Evolutionary conservation across 1,140 invertebrate species (phyloP).

Genomic region (Neodiprion virginianus): DNA sequence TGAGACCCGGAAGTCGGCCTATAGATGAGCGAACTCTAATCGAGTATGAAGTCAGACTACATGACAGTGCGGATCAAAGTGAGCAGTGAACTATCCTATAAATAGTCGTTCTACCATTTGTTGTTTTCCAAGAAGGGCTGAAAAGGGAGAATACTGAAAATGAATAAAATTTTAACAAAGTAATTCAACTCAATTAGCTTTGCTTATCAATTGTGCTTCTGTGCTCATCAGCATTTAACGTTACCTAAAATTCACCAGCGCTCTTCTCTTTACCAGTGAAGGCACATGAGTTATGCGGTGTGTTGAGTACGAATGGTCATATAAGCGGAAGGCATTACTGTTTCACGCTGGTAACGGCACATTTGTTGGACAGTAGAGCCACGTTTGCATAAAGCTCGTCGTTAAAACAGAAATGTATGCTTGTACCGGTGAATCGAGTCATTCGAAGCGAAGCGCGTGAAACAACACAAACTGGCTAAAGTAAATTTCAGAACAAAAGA

Average conservation of each 20-base stretch:
- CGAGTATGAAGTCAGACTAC: background rate
- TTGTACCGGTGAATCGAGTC: conserved; percentile 13
- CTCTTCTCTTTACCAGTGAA: conserved; percentile 2
- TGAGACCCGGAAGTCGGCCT: background rate
- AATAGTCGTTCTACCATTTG: background rate
- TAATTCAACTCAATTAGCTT: too few species aligned
- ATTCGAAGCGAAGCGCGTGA: background rate
- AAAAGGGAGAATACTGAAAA: background rate
- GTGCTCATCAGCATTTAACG: background rate
- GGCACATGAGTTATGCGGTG: conserved; percentile 42
- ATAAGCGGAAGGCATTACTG: conserved; percentile 50
- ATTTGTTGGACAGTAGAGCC: conserved; percentile 51
- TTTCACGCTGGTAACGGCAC: conserved; percentile 45
- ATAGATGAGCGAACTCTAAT: background rate
- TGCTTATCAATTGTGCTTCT: background rate
- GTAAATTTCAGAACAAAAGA: too few species aligned
- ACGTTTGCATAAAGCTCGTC: conserved; percentile 43
- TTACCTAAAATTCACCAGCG: background rate
- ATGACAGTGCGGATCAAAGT: background rate
- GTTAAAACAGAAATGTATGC: conserved; percentile 28
- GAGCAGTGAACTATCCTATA: background rate
- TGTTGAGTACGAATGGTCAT: conserved; percentile 43
- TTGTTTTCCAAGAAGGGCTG: background rate
- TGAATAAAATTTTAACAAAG: background rate
- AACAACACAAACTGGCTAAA: too few species aligned